Percentiles rank a stretch among this genome's conserved stretches.
phyloP scores from a whole-genome alignment of 2,888 invertebrate species.

The Nymphalis polychloros region DNA sequence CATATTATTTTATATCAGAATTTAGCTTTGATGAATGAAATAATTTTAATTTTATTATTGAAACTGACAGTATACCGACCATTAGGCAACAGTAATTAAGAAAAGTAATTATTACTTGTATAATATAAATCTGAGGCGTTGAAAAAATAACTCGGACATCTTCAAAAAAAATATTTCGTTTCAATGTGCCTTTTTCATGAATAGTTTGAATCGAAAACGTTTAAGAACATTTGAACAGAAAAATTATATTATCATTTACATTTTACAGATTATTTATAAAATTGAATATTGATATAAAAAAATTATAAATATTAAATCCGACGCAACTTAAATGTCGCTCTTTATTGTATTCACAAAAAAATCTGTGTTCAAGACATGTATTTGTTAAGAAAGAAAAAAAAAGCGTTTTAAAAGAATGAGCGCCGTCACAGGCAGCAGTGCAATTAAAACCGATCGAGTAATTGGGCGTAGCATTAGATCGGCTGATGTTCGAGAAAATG shows the following conservation, averaged over 20 bases:
- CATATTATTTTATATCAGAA: background rate
- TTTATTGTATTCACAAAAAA: no score
- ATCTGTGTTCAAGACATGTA: slow-evolving; percentile 3
- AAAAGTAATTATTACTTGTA: slow-evolving; percentile 7
- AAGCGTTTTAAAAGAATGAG: slow-evolving; percentile 24
- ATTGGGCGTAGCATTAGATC: slow-evolving; percentile 26
- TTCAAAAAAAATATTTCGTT: background rate
- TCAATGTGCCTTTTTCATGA: no score
- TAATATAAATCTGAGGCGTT: background rate
- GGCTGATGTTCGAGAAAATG: slow-evolving; percentile 23
- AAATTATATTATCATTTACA: no score
- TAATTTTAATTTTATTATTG: background rate
- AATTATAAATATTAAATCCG: no score
- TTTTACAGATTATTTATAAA: no score
- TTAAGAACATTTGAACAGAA: no score
- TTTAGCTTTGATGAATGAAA: background rate
- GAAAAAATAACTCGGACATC: background rate
- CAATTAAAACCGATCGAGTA: slow-evolving; percentile 29
- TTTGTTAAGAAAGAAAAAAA: slow-evolving; percentile 23
- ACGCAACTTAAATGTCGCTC: no score
- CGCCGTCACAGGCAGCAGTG: slow-evolving; percentile 27
- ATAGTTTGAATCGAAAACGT: no score
- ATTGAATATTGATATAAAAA: no score
- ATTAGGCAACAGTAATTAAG: slow-evolving; percentile 9
- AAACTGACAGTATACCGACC: slow-evolving; percentile 1